These are phyloP conservation scores for Phyllotis vaccarum DNA, from an alignment of 2,797 vertebrate genomes.

Conservation along the genomic window DNA sequence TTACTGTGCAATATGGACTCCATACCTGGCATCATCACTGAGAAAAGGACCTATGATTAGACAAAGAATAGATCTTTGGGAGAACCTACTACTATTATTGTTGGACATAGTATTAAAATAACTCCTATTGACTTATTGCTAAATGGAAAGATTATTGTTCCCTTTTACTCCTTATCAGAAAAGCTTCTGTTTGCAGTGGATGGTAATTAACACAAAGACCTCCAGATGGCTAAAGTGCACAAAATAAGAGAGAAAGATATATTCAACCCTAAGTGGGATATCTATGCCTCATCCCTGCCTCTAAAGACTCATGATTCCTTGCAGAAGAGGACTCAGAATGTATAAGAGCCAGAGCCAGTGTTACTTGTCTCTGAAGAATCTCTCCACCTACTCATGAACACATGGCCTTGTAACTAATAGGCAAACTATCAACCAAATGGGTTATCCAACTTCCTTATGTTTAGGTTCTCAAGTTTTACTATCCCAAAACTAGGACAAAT, in stretches of 20 bases:
- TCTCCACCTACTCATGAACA: neutral
- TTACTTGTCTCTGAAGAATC: slow-evolving; percentile 2
- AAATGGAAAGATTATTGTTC: neutral
- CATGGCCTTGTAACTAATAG: neutral
- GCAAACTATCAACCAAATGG: neutral
- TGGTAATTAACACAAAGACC: neutral
- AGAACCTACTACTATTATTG: neutral
- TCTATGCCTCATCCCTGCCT: too few relatives aligned
- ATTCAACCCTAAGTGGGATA: neutral
- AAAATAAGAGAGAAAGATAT: neutral
- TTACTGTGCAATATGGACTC: neutral
- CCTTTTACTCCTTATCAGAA: neutral
- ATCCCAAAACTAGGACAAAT: neutral
- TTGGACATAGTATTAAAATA: neutral
- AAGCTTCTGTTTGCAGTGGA: neutral
- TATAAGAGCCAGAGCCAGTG: neutral
- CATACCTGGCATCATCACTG: neutral
- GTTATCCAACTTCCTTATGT: too few relatives aligned
- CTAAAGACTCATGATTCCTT: neutral
- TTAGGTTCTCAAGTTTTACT: neutral
- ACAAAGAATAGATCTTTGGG: neutral
- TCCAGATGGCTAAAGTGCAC: neutral
- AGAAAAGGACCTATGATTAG: neutral
- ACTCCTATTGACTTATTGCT: neutral
- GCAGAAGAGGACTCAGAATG: neutral